phyloP scores from a whole-genome alignment of 30 jellyfish, hydroid and myxozoan genomes.

The Mastigias papua region DNA sequence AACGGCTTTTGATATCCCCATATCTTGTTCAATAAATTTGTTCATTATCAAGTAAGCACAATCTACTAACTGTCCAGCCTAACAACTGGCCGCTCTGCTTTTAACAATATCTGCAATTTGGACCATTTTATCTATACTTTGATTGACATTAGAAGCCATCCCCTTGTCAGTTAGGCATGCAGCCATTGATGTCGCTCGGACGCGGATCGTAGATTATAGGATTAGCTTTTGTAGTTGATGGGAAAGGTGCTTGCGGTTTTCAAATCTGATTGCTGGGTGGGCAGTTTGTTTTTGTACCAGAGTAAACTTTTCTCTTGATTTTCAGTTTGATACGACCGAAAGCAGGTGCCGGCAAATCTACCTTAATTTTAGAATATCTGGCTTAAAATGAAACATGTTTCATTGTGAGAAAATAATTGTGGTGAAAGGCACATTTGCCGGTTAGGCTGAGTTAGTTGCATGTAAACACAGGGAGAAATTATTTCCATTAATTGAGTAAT shows the following conservation, averaged over 20 bases:
- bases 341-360: conserved; percentile 19
- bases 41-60: neutral
- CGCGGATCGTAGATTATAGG: conserved; percentile 58
- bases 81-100: neutral
- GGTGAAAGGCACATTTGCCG: conserved; percentile 1
- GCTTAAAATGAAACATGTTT: conserved; percentile 5
- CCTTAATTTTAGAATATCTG: conserved; percentile 5
- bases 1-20: neutral
- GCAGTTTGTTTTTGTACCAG: conserved; percentile 35
- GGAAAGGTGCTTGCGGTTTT: conserved; percentile 58
- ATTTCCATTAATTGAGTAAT: neutral
- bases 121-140: neutral
- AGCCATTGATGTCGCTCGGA: conserved; percentile 6
- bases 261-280: conserved; percentile 57
- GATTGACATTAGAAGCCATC: neutral
- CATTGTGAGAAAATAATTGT: neutral
- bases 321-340: neutral
- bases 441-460: neutral
- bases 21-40: neutral
- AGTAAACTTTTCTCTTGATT: neutral
- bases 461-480: neutral
- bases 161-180: conserved; percentile 5
- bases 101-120: too few species aligned
- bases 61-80: neutral
- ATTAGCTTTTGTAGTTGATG: conserved; percentile 40